Percentiles rank a stretch among this genome's conserved stretches.
These are phyloP conservation scores for Gambusia yucatana DNA, from an alignment of 2,797 vertebrate species.

Conservation along the genomic window DNA sequence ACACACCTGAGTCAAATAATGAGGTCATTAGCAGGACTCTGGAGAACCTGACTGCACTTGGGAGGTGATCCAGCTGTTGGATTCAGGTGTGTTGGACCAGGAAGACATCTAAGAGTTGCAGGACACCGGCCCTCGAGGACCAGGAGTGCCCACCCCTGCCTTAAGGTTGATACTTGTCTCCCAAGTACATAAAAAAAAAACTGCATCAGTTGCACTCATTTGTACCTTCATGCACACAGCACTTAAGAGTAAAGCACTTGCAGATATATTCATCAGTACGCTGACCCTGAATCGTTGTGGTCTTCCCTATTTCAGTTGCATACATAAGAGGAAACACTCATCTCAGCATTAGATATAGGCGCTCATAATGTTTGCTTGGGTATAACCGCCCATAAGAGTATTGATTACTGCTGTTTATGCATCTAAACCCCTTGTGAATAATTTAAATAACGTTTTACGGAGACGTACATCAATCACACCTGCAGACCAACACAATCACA, in stretches of 20 bases:
- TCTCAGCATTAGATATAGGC: slow-evolving; percentile 34
- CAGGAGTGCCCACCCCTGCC: too few relatives aligned
- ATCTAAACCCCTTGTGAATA: slow-evolving; percentile 79
- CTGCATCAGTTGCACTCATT: slow-evolving; percentile 3
- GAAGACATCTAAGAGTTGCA: too few relatives aligned
- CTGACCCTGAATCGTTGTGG: slow-evolving; percentile 6
- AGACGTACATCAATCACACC: slow-evolving; percentile 72
- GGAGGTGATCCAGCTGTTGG: too few relatives aligned
- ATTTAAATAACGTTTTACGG: slow-evolving; percentile 78
- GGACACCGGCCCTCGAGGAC: too few relatives aligned
- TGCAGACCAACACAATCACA: slow-evolving; percentile 33
- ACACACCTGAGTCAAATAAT: too few relatives aligned
- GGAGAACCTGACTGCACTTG: too few relatives aligned
- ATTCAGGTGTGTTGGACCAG: too few relatives aligned
- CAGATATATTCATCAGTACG: slow-evolving; percentile 4
- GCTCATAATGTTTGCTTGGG: slow-evolving; percentile 55
- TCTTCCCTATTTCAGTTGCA: slow-evolving; percentile 38
- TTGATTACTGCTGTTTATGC: slow-evolving; percentile 81
- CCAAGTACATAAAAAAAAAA: slow-evolving; percentile 1
- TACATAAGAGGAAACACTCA: slow-evolving; percentile 38
- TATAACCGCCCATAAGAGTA: slow-evolving; percentile 68
- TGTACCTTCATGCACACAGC: background rate
- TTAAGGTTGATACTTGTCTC: background rate
- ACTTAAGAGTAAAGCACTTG: slow-evolving; percentile 3
- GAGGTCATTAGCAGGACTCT: too few relatives aligned